Evolutionary conservation across 2,113 vertebrate species (phyloP).

Genomic region (Rynchops niger): DNA sequence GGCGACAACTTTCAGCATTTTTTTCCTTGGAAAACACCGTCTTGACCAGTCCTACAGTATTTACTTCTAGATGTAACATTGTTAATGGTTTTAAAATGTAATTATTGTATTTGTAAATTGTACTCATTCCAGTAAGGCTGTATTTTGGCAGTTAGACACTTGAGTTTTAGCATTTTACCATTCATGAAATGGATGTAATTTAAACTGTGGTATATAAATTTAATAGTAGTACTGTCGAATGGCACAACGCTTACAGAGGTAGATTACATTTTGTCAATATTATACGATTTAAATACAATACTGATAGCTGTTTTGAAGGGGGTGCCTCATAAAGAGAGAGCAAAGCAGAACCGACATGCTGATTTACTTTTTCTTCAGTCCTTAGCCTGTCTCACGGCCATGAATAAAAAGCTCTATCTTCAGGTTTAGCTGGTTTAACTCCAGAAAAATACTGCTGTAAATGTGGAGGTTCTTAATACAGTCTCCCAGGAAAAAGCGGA

Average conservation of each 20-base stretch:
- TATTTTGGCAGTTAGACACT: slow-evolving; percentile 80
- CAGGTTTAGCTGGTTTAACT: slow-evolving; percentile 52
- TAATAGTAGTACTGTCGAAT: slow-evolving; percentile 79
- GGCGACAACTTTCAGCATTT: slow-evolving; percentile 62
- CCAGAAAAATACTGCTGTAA: slow-evolving; percentile 27
- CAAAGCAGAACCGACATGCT: slow-evolving; percentile 35
- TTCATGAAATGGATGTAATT: slow-evolving; percentile 83
- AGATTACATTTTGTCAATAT: slow-evolving; percentile 81
- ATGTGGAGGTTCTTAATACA: slow-evolving; percentile 31
- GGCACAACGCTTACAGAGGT: slow-evolving; percentile 80
- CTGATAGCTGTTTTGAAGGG: slow-evolving; percentile 72
- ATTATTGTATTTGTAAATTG: slow-evolving; percentile 96
- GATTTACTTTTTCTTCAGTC: slow-evolving; percentile 46
- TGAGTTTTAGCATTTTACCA: slow-evolving; percentile 82
- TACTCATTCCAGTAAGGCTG: slow-evolving; percentile 87
- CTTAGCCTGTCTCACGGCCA: slow-evolving; percentile 53
- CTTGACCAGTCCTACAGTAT: slow-evolving; percentile 90
- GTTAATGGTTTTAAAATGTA: slow-evolving; percentile 94
- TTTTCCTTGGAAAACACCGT: slow-evolving; percentile 65
- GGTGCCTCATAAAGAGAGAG: slow-evolving; percentile 71
- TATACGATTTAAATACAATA: slow-evolving; percentile 73
- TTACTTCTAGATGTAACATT: slow-evolving; percentile 91
- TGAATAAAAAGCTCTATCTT: slow-evolving; percentile 62
- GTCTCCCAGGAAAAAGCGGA: background rate
- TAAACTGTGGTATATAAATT: slow-evolving; percentile 82